Evolutionary conservation across 2,797 vertebrate species (phyloP).

Genomic region (Caiman crocodilus): DNA sequence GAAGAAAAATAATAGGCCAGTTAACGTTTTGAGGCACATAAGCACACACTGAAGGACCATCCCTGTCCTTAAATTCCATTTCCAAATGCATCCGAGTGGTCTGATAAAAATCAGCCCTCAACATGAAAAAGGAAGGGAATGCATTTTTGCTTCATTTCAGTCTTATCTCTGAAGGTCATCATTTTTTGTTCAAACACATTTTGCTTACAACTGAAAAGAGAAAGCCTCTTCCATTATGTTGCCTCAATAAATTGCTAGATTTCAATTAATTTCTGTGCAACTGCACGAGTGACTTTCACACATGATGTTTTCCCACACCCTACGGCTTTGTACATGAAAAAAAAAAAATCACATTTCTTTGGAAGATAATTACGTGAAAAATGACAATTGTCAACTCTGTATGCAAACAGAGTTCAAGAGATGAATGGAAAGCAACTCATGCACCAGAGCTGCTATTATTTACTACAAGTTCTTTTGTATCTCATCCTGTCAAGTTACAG

Average conservation of each 20-base stretch:
- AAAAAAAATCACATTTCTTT: slow-evolving; percentile 37
- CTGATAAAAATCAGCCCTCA: slow-evolving; percentile 79
- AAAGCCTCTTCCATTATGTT: slow-evolving; percentile 45
- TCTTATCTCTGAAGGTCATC: slow-evolving; percentile 79
- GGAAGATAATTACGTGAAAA: neutral
- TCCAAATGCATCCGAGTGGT: slow-evolving; percentile 64
- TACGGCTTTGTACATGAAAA: slow-evolving; percentile 16
- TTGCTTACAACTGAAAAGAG: slow-evolving; percentile 66
- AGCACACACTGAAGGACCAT: slow-evolving; percentile 48
- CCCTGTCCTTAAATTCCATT: slow-evolving; percentile 50
- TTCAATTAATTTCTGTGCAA: slow-evolving; percentile 56
- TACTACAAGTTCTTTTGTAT: neutral
- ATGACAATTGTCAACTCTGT: neutral
- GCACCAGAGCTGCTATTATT: neutral
- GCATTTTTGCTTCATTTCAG: slow-evolving; percentile 71
- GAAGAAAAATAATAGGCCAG: slow-evolving; percentile 38
- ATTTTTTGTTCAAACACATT: slow-evolving; percentile 57
- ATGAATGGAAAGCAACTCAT: neutral
- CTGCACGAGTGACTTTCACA: neutral
- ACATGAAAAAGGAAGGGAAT: slow-evolving; percentile 66
- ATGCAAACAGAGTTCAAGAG: slow-evolving; percentile 24
- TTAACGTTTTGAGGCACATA: slow-evolving; percentile 30
- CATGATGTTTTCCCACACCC: slow-evolving; percentile 21
- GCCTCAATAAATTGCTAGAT: slow-evolving; percentile 55
- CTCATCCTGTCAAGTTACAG: slow-evolving; percentile 13